These are phyloP conservation scores for Parazoanthus swiftii DNA, from an alignment of 92 coral and sea anemone genomes.

Conservation along the genomic window DNA sequence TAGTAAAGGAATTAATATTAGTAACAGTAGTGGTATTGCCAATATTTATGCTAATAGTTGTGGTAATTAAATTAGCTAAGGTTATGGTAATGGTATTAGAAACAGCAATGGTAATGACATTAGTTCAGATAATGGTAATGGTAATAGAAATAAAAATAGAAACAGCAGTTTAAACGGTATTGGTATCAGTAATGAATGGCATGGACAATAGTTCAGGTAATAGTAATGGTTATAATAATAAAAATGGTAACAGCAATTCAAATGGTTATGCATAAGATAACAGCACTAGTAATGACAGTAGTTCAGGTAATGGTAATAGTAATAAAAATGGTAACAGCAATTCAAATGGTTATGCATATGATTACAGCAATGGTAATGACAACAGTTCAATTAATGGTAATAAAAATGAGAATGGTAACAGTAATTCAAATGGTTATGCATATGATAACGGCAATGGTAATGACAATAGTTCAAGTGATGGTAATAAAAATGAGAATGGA, in stretches of 20 bases:
- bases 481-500: no score
- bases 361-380: background rate
- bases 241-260: background rate
- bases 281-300: background rate
- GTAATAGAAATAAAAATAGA: background rate
- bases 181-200: background rate
- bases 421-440: background rate
- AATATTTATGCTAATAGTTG: background rate
- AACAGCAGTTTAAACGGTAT: background rate
- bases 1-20: background rate
- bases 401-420: background rate
- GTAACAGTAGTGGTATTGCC: background rate
- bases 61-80: background rate
- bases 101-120: background rate
- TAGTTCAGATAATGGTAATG: background rate
- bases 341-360: background rate
- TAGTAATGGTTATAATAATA: background rate
- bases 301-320: background rate
- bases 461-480: background rate
- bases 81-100: background rate
- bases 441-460: background rate
- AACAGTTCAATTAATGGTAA: background rate
- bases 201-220: background rate
- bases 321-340: background rate
- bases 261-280: background rate